Base-by-base conservation (phyloP, 1,140 invertebrate genomes). In the Drosophila malerkotliana region DNA sequence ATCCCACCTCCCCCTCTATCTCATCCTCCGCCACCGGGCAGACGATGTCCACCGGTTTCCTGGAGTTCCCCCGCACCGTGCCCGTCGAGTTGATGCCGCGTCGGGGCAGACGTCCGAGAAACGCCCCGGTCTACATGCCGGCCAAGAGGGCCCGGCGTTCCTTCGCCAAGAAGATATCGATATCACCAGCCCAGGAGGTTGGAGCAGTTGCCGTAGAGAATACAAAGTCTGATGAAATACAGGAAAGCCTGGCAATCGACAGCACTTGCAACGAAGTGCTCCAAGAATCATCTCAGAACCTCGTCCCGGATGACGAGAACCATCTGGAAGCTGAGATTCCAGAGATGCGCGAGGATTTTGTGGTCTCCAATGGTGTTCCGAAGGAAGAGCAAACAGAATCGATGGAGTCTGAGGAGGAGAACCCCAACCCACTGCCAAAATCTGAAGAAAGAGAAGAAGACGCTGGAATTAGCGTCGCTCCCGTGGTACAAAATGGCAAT, bases 1-100 rank as follows among this genome's bases (percentile, higher is more conserved):
- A 44, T 45, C 72, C 58, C 6, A 62, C 80, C 9, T 49, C 66
- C 5, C 51, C 44, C 6, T 67, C 61, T 12, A 54, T 45, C 15
- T 18, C 41, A 14, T 8, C 18, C 8, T 21, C 18, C 60, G 15
- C 48, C 30, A n/a, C 62, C 7, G 4, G 15, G 0, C 9, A 1
- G 10, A 28, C 41, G n/a, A 26, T 14, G 15, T 18, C 41, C 41
- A 47, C n/a, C 9, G 49, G 3, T 9, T 9, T 24, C 12, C 34
- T 37, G 34, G 12, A 37, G 34, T 85, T 73, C 57, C 80, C 80
- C 28, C 73, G 61, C 1, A 44, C 45, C 3, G 12, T 30, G 21
- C 21, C 49, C 2, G 52, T 15, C 2, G 15, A 54, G 26, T 21
- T 39, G 2, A 21, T 32, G 7, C 55, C 51, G 3, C 52, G 81